Percentiles rank a stretch among this genome's conserved stretches.
Evolutionary conservation across 2,113 vertebrate genomes (phyloP).

Genomic region (Prunella himalayana): DNA sequence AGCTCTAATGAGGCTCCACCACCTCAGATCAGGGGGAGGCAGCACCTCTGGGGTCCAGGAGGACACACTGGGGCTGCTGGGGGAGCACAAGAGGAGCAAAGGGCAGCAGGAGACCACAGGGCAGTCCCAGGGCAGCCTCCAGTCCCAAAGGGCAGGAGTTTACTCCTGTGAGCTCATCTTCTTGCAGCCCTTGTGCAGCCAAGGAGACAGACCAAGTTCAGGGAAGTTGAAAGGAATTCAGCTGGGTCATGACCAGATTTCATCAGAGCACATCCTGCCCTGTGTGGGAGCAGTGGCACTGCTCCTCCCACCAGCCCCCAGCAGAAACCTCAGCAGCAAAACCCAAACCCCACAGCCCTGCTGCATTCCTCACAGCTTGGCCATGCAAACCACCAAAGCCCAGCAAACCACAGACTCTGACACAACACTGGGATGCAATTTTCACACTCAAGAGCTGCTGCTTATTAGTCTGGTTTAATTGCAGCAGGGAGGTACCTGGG

Average conservation of each 20-base stretch:
- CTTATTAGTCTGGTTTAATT: neutral
- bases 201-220: neutral
- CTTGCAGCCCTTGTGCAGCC: neutral
- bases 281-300: rapidly evolving
- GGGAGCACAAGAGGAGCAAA: neutral
- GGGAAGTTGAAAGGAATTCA: neutral
- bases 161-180: rapidly evolving
- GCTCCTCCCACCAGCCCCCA: neutral
- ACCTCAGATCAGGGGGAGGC: rapidly evolving
- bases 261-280: neutral
- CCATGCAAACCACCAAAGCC: neutral
- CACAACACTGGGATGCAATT: rapidly evolving
- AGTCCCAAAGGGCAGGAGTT: neutral
- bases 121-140: neutral
- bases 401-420: neutral
- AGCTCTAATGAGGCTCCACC: neutral
- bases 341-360: neutral
- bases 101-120: neutral
- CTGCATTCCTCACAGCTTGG: neutral
- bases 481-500: neutral
- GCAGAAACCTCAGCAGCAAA: neutral
- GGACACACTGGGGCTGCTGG: neutral
- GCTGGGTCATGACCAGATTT: neutral
- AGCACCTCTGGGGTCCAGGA: neutral
- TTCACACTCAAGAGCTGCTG: neutral